phyloP scores from a whole-genome alignment of 2,888 invertebrate genomes.

The Arrhopalites spinosus region DNA sequence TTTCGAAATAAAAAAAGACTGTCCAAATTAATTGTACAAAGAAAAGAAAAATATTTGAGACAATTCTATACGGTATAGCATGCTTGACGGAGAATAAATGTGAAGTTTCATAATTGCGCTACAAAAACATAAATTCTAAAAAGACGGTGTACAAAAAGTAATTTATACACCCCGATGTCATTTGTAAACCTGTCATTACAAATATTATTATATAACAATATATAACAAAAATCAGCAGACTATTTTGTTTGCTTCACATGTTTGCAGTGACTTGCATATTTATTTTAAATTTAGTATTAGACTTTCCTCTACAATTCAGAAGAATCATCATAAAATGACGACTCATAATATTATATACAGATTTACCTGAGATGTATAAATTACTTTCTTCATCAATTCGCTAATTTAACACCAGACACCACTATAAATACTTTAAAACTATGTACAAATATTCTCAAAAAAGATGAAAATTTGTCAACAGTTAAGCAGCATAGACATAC shows the following conservation, averaged over 20 bases:
- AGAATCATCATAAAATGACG: neutral
- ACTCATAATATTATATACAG: neutral
- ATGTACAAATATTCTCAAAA: neutral
- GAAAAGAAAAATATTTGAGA: neutral
- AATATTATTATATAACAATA: neutral
- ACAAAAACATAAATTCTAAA: neutral
- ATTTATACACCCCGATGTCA: neutral
- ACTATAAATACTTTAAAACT: neutral
- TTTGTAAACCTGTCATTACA: slow-evolving; percentile 6
- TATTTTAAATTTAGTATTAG: neutral
- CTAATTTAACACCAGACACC: slow-evolving; percentile 19
- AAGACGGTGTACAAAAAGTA: neutral
- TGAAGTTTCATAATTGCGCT: neutral
- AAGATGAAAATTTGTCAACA: neutral
- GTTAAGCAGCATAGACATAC: neutral
- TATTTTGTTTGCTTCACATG: neutral
- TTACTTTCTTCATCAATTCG: neutral
- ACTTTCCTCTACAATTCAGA: neutral
- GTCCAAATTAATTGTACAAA: too few species aligned
- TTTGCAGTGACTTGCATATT: neutral
- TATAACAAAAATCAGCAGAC: slow-evolving; percentile 8
- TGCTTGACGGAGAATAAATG: too few species aligned
- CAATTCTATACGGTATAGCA: neutral
- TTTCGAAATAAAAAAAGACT: too few species aligned
- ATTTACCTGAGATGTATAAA: neutral